A percentile compares a stretch with the other conserved stretches of the same genome.
Conservation (phyloP, 2,888 invertebrate genomes). For the Panzeria rudis region DNA sequence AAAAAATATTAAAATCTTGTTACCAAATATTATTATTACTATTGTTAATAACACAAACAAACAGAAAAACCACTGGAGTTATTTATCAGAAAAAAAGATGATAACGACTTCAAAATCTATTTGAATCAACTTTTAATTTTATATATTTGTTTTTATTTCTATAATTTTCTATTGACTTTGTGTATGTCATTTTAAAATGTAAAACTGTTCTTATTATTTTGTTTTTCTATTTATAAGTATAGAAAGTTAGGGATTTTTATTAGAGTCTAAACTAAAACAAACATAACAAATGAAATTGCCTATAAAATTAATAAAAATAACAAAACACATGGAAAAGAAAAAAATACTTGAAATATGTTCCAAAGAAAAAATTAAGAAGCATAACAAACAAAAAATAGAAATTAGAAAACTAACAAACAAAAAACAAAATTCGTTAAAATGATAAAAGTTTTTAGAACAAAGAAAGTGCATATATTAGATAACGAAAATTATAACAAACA, state of each 20-base stretch:
- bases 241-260: conserved; percentile 69
- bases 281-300: conserved; percentile 60
- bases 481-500: conserved; percentile 59
- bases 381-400: conserved; percentile 67
- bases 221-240: conserved; percentile 63
- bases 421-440: conserved; percentile 63
- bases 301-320: conserved; percentile 55
- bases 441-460: conserved; percentile 63
- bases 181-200: conserved; percentile 40
- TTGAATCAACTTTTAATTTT: conserved; percentile 18
- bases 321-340: conserved; percentile 41
- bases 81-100: conserved; percentile 8
- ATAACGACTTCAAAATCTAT: conserved; percentile 40
- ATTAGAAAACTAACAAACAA: conserved; percentile 56
- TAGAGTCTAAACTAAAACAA: conserved; percentile 65
- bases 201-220: conserved; percentile 46
- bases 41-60: conserved; percentile 29
- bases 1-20: conserved; percentile 32
- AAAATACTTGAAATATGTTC: conserved; percentile 66
- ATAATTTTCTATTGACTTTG: conserved; percentile 19
- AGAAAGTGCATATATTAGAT: conserved; percentile 46
- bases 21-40: conserved; percentile 55
- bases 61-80: conserved; percentile 7
- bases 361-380: conserved; percentile 67
- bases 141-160: conserved; percentile 8